phyloP scores from a whole-genome alignment of 2,888 invertebrate species.

The Drosophila engyochracea region DNA sequence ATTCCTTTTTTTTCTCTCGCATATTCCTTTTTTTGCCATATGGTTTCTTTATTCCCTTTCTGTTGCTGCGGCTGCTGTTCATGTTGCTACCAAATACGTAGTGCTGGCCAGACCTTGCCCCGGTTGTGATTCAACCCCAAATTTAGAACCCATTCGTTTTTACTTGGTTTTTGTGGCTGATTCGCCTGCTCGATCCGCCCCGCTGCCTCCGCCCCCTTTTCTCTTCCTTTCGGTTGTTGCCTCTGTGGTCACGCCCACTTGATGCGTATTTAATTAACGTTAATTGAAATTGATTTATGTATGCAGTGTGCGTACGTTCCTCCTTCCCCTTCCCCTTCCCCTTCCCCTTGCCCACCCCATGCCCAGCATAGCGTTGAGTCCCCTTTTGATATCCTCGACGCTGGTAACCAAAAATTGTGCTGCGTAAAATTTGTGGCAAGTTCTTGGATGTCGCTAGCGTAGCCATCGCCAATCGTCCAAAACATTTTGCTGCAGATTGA shows the following conservation, averaged over 20 bases:
- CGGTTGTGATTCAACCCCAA: conserved; percentile 47
- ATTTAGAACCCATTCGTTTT: conserved; percentile 38
- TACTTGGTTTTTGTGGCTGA: conserved; percentile 35
- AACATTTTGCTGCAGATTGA: conserved; percentile 54
- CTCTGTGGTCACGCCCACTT: conserved; percentile 82
- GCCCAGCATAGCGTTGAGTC: background rate
- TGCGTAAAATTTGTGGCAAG: conserved; percentile 64
- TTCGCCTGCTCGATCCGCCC: conserved; percentile 5
- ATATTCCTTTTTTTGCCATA: conserved; percentile 3
- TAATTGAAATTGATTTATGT: conserved; percentile 84
- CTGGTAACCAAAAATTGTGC: conserved; percentile 49
- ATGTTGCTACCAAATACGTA: conserved; percentile 13
- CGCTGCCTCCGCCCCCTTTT: background rate
- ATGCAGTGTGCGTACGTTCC: conserved; percentile 67
- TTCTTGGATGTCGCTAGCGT: conserved; percentile 40
- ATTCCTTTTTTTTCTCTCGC: conserved; percentile 10
- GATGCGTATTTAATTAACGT: conserved; percentile 84
- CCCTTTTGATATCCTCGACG: background rate
- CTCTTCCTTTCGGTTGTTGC: conserved; percentile 39
- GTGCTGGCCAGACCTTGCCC: conserved; percentile 2
- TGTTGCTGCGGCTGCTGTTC: background rate
- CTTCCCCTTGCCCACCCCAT: background rate
- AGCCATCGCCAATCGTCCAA: conserved; percentile 9
- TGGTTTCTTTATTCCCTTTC: conserved; percentile 17
- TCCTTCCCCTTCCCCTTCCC: background rate